Percentiles rank a stretch among this genome's conserved stretches.
Conservation (phyloP, 2,888 invertebrate species). For the Tubulanus polymorphus region DNA sequence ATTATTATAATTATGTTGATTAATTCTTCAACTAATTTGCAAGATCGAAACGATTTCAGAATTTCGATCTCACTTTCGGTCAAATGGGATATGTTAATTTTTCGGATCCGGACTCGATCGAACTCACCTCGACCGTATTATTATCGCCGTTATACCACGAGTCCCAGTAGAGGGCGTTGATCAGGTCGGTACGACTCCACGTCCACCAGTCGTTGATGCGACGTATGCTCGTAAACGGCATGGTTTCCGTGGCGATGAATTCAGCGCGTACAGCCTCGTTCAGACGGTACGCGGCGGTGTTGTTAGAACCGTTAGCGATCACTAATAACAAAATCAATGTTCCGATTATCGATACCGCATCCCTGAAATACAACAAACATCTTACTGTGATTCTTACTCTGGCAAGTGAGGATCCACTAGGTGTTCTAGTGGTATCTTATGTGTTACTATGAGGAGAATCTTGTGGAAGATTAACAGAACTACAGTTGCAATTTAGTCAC, state of each 20-base stretch:
- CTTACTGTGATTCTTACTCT: not conserved
- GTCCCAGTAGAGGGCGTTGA: constrained; percentile 27
- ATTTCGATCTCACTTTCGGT: too few species aligned
- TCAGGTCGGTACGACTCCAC: constrained; percentile 31
- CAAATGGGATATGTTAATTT: not conserved
- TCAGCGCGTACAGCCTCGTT: constrained; percentile 32
- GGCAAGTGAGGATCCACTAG: too few species aligned
- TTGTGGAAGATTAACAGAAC: too few species aligned
- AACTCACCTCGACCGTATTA: not conserved
- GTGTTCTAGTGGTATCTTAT: too few species aligned
- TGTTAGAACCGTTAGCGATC: constrained; percentile 44
- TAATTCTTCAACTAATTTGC: too few species aligned
- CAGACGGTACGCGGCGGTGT: constrained; percentile 26
- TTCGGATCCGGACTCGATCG: not conserved
- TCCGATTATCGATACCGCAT: constrained; percentile 21
- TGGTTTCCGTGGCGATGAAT: constrained; percentile 23
- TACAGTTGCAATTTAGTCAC: too few species aligned
- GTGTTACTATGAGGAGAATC: too few species aligned
- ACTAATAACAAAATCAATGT: constrained; percentile 35
- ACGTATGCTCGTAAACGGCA: constrained; percentile 22
- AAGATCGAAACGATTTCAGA: too few species aligned
- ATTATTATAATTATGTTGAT: too few species aligned
- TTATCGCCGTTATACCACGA: constrained; percentile 5
- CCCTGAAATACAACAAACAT: constrained; percentile 20
- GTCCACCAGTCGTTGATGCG: constrained; percentile 27